Evolutionary conservation across 2,797 vertebrate genomes (phyloP), one percentile per base, ranked within the genome.

Genomic region (Basileuterus tristriatus): DNA sequence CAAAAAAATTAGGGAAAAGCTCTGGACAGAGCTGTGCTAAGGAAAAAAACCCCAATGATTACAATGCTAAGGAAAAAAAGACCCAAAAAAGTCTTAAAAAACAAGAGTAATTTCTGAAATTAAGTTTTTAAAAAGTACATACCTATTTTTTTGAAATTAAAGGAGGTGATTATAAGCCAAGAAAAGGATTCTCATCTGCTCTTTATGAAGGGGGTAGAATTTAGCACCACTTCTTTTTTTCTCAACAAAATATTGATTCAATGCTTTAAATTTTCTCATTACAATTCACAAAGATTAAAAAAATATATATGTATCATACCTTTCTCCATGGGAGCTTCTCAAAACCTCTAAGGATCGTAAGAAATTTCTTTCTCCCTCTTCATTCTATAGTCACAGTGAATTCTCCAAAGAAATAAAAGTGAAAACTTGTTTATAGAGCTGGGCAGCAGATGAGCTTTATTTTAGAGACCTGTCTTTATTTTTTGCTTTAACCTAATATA

Each of bases 281-380:
- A 89, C 65, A 71, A 75, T 90, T 88, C 50, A 90, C 6, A 27
- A 46, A 71, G 6, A 65, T 81, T 75, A 44, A 83, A 81, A 91
- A 71, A 65, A 71, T 83, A 77, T 81, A 43, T n/a, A 36, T 36
- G 13, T n/a, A 67, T 77, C 16, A 75, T 58, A 36, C 13, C 23
- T 80, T 85, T 94, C 30, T 50, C 50, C 20, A 16, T 52, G 52
- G 53, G 37, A 78, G 3, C 29, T 81, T 83, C 29, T 91, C 36
- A 86, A 75, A 91, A 52, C 21, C 50, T 86, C 55, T 65, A 24
- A 58, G 50, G 65, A 47, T 83, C 34, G 8, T 59, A 77, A 60
- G 50, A 83, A 24, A 86, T 75, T 90, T 90, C 43, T 64, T 91
- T 53, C 18, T 64, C 2, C 2, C 8, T 36, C 30, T 32, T 86